Evolutionary conservation across 2,113 vertebrate species (phyloP), one percentile per base, ranked within the genome.

Genomic region (Junco hyemalis): DNA sequence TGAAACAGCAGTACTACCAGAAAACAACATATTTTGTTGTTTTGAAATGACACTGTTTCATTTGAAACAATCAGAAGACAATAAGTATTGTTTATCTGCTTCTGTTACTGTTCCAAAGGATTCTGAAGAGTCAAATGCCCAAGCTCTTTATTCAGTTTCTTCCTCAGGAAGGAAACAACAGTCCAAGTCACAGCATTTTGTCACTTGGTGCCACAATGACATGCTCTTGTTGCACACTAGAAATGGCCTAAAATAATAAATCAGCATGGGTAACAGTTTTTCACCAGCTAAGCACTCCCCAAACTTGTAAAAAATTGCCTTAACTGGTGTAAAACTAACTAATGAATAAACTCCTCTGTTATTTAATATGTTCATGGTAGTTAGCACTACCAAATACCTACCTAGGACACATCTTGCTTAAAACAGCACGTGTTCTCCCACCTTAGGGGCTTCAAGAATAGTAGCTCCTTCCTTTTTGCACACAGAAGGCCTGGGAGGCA

Each of bases 21-120:
- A 86, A 91, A 60, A 28, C 38, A 81, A 40, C 2, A 1, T 5
- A 69, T 61, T 76, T 69, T 87, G 19, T 22, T 68, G 45, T 53
- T 53, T 31, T 80, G 56, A 81, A 93, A 88, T 40, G 4, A n/a
- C 9, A 73, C 14, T 4, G 3, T 45, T 96, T 71, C 15, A 51
- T 54, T 48, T 47, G 28, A 88, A 93, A 81, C 18, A 63, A 40
- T 28, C 24, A 86, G 38, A 76, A 88, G 25, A 76, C 44, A 57
- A 0, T 19, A 47, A 47, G 31, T 40, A 42, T 66, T 80, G 63
- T 48, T 88, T 72, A 47, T 78, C 42, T 88, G 45, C 53, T 73
- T 45, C n/a, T 86, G 31, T 88, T 77, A 76, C 31, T 61, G n/a
- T 48, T 93, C 85, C 80, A 92, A 69, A 54, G 10, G n/a, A 69